Percentiles rank a stretch among this genome's conserved stretches.
Conservation (phyloP, 2,888 invertebrate species). For the Cantharis lateralis region DNA sequence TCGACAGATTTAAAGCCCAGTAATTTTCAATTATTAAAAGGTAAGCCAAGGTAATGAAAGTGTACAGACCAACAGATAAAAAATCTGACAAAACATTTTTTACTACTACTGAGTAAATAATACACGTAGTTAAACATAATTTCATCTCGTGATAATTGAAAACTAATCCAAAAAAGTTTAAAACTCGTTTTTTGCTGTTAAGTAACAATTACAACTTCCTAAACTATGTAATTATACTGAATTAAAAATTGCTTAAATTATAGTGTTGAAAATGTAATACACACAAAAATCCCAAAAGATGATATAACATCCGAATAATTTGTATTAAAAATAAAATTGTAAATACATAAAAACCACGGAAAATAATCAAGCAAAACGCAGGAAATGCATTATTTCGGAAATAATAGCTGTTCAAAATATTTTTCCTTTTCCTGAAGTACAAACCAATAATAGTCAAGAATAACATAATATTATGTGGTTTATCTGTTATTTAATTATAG, state of each 20-base stretch:
- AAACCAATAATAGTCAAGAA: too few relatives aligned
- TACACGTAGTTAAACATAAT: background rate
- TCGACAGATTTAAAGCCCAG: too few relatives aligned
- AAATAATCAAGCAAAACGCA: background rate
- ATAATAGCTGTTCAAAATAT: too few relatives aligned
- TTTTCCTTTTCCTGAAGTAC: too few relatives aligned
- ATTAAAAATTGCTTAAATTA: background rate
- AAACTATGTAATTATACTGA: background rate
- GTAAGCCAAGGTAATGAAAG: too few relatives aligned
- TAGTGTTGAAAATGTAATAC: background rate
- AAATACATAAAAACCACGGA: background rate
- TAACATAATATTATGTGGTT: too few relatives aligned
- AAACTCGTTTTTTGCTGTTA: background rate
- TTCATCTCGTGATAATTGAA: background rate
- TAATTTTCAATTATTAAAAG: too few relatives aligned
- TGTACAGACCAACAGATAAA: too few relatives aligned
- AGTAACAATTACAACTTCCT: background rate
- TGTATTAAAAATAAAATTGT: background rate
- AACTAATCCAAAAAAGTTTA: background rate
- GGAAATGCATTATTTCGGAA: too few relatives aligned
- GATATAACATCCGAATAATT: background rate
- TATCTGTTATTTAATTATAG: too few relatives aligned
- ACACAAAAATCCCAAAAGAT: background rate
- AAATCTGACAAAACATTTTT: too few relatives aligned
- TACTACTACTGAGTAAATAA: too few relatives aligned